phyloP scores from a whole-genome alignment of 2,113 vertebrate genomes.

The Peromyscus polionotus region DNA sequence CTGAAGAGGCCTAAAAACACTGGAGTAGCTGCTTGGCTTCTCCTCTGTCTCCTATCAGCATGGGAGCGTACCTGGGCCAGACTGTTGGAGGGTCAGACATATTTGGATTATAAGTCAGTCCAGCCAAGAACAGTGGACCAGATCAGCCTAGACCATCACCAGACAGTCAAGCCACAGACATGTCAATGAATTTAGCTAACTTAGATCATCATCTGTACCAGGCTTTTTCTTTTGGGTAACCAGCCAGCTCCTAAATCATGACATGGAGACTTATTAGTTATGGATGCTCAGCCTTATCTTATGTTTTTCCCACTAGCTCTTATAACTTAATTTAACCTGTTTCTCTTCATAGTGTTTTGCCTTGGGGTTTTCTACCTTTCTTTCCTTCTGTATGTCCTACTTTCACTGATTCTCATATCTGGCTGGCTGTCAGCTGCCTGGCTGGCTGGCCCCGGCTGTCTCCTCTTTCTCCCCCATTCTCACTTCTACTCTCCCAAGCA shows the following conservation, averaged over 20 bases:
- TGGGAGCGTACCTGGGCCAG: not conserved
- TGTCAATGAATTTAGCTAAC: not conserved
- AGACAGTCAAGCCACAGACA: not conserved
- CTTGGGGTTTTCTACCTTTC: not conserved
- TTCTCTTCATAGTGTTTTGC: not conserved
- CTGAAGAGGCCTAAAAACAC: not conserved
- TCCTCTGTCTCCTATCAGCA: not conserved
- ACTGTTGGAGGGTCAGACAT: not conserved
- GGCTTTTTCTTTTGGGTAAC: not conserved
- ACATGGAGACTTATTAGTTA: not conserved
- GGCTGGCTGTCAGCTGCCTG: too few relatives aligned
- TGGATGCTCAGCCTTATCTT: not conserved
- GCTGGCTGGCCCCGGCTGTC: not conserved
- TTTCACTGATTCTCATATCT: not conserved
- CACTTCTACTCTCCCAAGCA: not conserved
- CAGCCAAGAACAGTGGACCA: not conserved
- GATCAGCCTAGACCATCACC: not conserved
- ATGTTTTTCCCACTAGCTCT: not conserved
- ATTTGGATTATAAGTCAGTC: not conserved
- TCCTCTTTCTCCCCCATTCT: not conserved
- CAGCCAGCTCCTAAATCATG: not conserved
- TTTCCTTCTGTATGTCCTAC: not conserved
- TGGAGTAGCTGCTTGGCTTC: not conserved
- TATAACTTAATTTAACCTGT: not conserved
- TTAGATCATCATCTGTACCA: not conserved